These are phyloP conservation scores for Synergus gifuensis DNA, from an alignment of 2,888 invertebrate species.

Conservation along the genomic window DNA sequence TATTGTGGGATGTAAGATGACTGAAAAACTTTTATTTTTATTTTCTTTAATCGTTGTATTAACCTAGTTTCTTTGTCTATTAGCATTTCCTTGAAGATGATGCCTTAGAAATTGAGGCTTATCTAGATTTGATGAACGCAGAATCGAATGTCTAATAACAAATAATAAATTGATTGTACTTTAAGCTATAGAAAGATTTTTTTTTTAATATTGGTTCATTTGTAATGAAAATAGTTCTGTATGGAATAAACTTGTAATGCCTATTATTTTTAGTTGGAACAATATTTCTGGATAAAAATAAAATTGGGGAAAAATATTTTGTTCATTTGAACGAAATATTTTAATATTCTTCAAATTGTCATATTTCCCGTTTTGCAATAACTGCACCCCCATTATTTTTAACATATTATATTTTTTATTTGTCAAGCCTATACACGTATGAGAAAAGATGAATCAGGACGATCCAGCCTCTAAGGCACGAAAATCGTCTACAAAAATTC, in stretches of 20 bases:
- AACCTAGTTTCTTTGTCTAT: conserved; percentile 25
- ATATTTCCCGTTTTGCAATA: neutral
- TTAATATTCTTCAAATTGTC: neutral
- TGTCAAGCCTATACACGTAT: neutral
- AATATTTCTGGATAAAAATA: too few species aligned
- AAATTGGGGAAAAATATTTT: too few species aligned
- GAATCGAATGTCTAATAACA: neutral
- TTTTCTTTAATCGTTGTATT: neutral
- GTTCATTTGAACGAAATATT: neutral
- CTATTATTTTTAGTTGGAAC: too few species aligned
- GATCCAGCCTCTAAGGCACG: neutral
- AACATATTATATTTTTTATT: too few species aligned
- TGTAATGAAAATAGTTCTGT: too few species aligned
- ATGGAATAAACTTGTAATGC: too few species aligned
- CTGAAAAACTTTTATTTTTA: neutral
- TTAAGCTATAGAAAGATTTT: too few species aligned
- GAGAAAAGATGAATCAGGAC: conserved; percentile 21
- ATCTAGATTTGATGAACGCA: neutral
- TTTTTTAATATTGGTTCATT: too few species aligned
- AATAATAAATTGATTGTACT: neutral
- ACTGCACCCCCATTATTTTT: neutral
- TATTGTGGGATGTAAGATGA: neutral
- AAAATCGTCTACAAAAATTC: neutral
- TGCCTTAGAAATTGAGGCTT: conserved; percentile 13
- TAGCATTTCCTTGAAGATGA: neutral